Conservation (phyloP, 2,113 vertebrate genomes). For the Dendropsophus ebraccatus region DNA sequence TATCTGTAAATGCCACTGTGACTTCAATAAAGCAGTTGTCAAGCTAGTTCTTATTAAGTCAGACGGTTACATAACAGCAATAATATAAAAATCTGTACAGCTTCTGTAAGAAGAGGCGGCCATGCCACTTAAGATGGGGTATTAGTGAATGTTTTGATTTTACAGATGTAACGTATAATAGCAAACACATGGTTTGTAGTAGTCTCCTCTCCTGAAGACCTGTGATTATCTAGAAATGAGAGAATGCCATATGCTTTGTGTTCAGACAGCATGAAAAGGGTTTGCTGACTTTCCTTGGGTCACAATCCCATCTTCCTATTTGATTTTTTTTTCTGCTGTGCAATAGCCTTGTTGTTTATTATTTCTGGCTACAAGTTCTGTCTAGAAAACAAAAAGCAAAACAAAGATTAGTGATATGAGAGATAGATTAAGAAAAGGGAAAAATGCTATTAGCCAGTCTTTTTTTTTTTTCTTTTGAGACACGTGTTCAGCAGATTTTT, state of each 20-base stretch:
- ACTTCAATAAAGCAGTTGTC: slow-evolving; percentile 6
- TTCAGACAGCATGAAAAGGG: not conserved
- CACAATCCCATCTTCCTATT: slow-evolving; percentile 30
- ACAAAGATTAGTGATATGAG: slow-evolving; percentile 64
- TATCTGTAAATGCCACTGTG: slow-evolving; percentile 15
- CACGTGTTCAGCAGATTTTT: slow-evolving; percentile 59
- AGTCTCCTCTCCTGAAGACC: slow-evolving; percentile 16
- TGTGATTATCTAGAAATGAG: slow-evolving; percentile 30
- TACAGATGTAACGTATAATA: slow-evolving; percentile 31
- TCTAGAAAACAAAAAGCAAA: slow-evolving; percentile 62
- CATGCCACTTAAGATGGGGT: slow-evolving; percentile 1
- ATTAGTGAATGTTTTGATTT: slow-evolving; percentile 44
- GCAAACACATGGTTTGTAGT: slow-evolving; percentile 22
- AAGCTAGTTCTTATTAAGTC: not conserved
- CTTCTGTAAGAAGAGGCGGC: slow-evolving; percentile 29
- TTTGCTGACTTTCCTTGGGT: not conserved
- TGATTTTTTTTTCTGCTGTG: slow-evolving; percentile 44
- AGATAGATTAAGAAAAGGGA: slow-evolving; percentile 60
- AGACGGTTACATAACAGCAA: not conserved
- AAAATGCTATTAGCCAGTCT: slow-evolving; percentile 55
- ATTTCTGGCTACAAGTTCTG: slow-evolving; percentile 52
- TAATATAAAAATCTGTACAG: slow-evolving; percentile 22
- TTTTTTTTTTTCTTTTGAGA: slow-evolving; percentile 62
- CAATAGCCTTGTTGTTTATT: slow-evolving; percentile 61
- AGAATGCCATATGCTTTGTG: slow-evolving; percentile 30